Base-by-base conservation (phyloP, 2,113 vertebrate species). In the Pseudorasbora parva region DNA sequence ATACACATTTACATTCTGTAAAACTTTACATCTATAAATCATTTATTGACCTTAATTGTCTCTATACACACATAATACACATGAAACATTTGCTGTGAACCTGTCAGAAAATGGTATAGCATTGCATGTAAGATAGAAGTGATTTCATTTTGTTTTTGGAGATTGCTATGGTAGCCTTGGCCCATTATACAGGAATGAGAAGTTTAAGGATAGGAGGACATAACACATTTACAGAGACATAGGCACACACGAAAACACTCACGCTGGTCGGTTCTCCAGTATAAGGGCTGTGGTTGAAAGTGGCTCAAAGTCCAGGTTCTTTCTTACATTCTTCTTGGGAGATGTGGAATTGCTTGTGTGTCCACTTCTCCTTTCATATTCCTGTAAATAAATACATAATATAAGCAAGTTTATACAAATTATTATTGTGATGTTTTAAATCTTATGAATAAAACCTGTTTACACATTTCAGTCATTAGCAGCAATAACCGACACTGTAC, bases 241-340 rank as follows among this genome's bases (percentile, higher is more conserved):
- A 6, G 8, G 11, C 5, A 21, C 45, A 60, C 19, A 69, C 9
- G 60, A 30, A 5, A 27, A 43, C 86, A 96, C 97, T 94, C 93
- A 99, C 97, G 97, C 95, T 49, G 97, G 97, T 80, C 97, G 94
- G 91, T 98, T 95, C 88, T 99, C 97, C 77, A 99, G 94, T 90
- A 99, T 99, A 77, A 99, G 95, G 0, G 97, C 97, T 0, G 97
- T 99, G 89, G 97, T 99, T 91, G 97, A 99, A n/a, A 97, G 95
- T 0, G 97, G 97, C 86, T 98, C 97, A 84, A 98, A 97, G 90
- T 96, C 95, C 87, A 99, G 95, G 88, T 95, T 97, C 91, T 95
- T 98, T 93, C 97, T 97, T 92, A 97, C 95, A 86, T 92, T 95
- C 92, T 96, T 96, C 92, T 95, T 95, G 45, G 97, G 97, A 88